A percentile compares a stretch with the other conserved stretches of the same genome.
Evolutionary conservation across 2,797 vertebrate species (phyloP).

Genomic region (Gastrophryne carolinensis): DNA sequence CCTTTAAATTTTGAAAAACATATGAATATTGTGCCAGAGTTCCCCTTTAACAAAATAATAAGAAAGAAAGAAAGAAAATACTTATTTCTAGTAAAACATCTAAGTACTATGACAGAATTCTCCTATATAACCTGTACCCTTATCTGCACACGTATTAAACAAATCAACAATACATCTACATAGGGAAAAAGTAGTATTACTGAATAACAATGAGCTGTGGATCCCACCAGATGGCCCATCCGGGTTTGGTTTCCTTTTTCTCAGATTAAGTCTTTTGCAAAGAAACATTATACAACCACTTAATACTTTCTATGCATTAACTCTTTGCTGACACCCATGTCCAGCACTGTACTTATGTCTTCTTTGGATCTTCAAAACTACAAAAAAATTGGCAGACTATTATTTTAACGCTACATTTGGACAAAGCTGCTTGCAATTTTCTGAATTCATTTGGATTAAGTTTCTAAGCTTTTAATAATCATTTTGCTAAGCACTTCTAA

Average conservation of each 20-base stretch:
- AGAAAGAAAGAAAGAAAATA: too few relatives aligned
- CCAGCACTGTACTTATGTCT: neutral
- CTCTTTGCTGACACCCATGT: neutral
- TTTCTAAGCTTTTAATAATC: conserved; percentile 40
- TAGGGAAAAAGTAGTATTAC: too few relatives aligned
- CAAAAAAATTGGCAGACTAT: conserved; percentile 14
- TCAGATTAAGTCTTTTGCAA: neutral
- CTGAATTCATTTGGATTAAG: conserved; percentile 9
- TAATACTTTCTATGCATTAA: neutral
- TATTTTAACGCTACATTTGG: conserved; percentile 20
- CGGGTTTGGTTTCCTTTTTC: neutral
- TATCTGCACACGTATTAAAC: too few relatives aligned
- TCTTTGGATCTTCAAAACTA: neutral
- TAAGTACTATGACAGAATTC: too few relatives aligned
- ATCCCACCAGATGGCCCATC: too few relatives aligned
- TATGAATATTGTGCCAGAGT: too few relatives aligned
- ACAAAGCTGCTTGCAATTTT: conserved; percentile 29
- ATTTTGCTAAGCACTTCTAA: conserved; percentile 35
- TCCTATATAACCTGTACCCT: too few relatives aligned
- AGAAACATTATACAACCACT: neutral
- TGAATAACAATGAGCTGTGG: too few relatives aligned
- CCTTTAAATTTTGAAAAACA: too few relatives aligned
- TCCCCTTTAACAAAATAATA: too few relatives aligned
- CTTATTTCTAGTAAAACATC: too few relatives aligned
- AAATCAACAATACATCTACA: too few relatives aligned